A percentile compares a stretch with the other conserved stretches of the same genome.
These are phyloP conservation scores for Aradophagus sp. DNA, from an alignment of 1,140 invertebrate genomes.

Conservation along the genomic window DNA sequence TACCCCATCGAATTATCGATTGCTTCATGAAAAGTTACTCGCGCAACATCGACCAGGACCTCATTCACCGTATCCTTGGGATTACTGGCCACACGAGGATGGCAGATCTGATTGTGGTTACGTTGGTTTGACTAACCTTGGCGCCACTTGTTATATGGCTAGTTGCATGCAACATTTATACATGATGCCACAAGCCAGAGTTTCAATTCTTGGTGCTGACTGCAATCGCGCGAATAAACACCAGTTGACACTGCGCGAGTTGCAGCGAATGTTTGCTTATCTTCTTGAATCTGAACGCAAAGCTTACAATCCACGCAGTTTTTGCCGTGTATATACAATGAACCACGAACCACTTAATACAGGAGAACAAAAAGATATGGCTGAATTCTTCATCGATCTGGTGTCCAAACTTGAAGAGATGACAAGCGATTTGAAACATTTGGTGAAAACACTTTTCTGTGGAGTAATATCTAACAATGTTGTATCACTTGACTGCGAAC, in stretches of 20 bases:
- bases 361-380: slow-evolving; percentile 98
- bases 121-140: slow-evolving; percentile 94
- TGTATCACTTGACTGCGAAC: slow-evolving; percentile 93
- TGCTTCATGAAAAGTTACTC: slow-evolving; percentile 87
- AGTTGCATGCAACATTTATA: slow-evolving; percentile 97
- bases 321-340: slow-evolving; percentile 98
- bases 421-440: slow-evolving; percentile 90
- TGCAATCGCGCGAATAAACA: slow-evolving; percentile 83
- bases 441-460: slow-evolving; percentile 94
- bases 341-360: slow-evolving; percentile 96
- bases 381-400: slow-evolving; percentile 97
- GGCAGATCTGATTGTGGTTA: slow-evolving; percentile 94
- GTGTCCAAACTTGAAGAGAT: slow-evolving; percentile 97
- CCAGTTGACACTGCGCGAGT: slow-evolving; percentile 86
- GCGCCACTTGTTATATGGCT: slow-evolving; percentile 97
- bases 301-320: slow-evolving; percentile 94
- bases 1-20: slow-evolving; percentile 88
- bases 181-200: slow-evolving; percentile 94
- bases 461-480: slow-evolving; percentile 96
- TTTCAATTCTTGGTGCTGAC: slow-evolving; percentile 84
- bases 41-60: slow-evolving; percentile 90
- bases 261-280: slow-evolving; percentile 97
- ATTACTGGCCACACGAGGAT: slow-evolving; percentile 97
- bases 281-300: slow-evolving; percentile 94
- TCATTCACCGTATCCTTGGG: slow-evolving; percentile 92